Evolutionary conservation across 2,888 invertebrate genomes (phyloP).

Genomic region (Acleris holmiana): DNA sequence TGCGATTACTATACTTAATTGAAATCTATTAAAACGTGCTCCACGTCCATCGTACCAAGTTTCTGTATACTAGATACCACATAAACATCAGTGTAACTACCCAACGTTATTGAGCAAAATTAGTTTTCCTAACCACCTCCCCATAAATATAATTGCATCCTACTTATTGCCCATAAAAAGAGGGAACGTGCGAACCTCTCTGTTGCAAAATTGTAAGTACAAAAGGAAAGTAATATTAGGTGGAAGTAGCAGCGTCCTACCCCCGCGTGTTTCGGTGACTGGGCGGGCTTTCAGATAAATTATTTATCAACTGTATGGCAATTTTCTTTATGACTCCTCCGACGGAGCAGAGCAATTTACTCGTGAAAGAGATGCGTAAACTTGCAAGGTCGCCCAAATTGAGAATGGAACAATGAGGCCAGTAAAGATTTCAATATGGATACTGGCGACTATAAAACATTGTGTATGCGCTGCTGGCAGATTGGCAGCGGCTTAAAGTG

Average conservation of each 20-base stretch:
- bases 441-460: conserved; percentile 41
- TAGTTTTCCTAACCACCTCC: conserved; percentile 80
- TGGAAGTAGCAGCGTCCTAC: conserved; percentile 71
- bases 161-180: conserved; percentile 84
- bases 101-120: conserved; percentile 74
- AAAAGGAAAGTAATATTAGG: conserved; percentile 84
- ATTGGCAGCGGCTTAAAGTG: conserved; percentile 29
- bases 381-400: conserved; percentile 81
- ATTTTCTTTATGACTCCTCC: conserved; percentile 85
- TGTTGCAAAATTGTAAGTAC: conserved; percentile 81
- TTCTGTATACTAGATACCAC: conserved; percentile 1
- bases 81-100: conserved; percentile 44
- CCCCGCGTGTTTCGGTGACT: conserved; percentile 80
- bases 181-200: conserved; percentile 82
- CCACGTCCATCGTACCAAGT: too few species aligned
- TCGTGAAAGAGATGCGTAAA: conserved; percentile 83
- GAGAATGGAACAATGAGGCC: conserved; percentile 74
- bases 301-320: conserved; percentile 85
- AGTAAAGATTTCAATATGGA: conserved; percentile 76
- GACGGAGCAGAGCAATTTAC: conserved; percentile 83
- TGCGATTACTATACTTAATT: too few species aligned
- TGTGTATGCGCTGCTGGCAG: conserved; percentile 25
- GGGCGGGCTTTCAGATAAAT: conserved; percentile 84
- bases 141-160: conserved; percentile 84
- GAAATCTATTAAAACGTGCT: too few species aligned